Evolutionary conservation across 1,140 invertebrate species (phyloP).

Genomic region (Drosophila cardini): DNA sequence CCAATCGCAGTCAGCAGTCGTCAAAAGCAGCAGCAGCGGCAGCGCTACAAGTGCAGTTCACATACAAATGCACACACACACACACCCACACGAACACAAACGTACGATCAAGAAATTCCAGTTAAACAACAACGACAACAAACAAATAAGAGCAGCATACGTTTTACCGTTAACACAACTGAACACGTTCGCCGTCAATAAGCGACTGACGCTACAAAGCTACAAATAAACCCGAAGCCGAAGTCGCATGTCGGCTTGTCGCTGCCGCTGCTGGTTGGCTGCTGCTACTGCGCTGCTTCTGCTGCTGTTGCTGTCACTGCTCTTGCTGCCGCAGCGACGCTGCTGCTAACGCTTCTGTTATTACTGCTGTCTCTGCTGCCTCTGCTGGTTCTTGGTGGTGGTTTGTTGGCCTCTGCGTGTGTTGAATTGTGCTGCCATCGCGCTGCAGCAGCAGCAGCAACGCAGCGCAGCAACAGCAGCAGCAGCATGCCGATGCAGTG

Average conservation of each 20-base stretch:
- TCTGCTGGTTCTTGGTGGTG: slow-evolving; percentile 51
- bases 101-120: slow-evolving; percentile 72
- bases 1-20: slow-evolving; percentile 7
- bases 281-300: slow-evolving; percentile 47
- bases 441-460: slow-evolving; percentile 16
- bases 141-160: slow-evolving; percentile 17
- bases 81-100: slow-evolving; percentile 21
- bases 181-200: slow-evolving; percentile 61
- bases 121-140: slow-evolving; percentile 50
- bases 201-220: slow-evolving; percentile 62
- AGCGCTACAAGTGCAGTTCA: slow-evolving; percentile 75
- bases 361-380: slow-evolving; percentile 1
- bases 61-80: slow-evolving; percentile 37
- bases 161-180: slow-evolving; percentile 65
- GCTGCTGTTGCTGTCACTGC: slow-evolving; percentile 29
- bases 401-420: slow-evolving; percentile 58
- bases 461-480: slow-evolving; percentile 30
- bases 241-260: slow-evolving; percentile 53
- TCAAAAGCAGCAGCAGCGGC: slow-evolving; percentile 35
- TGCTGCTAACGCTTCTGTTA: slow-evolving; percentile 9
- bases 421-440: slow-evolving; percentile 52
- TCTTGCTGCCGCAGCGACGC: slow-evolving; percentile 36
- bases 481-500: slow-evolving; percentile 57
- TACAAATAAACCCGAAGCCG: slow-evolving; percentile 48
- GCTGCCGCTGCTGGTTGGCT: slow-evolving; percentile 56